Conservation (phyloP, 1,140 invertebrate species). For the Drosophila carrolli region DNA sequence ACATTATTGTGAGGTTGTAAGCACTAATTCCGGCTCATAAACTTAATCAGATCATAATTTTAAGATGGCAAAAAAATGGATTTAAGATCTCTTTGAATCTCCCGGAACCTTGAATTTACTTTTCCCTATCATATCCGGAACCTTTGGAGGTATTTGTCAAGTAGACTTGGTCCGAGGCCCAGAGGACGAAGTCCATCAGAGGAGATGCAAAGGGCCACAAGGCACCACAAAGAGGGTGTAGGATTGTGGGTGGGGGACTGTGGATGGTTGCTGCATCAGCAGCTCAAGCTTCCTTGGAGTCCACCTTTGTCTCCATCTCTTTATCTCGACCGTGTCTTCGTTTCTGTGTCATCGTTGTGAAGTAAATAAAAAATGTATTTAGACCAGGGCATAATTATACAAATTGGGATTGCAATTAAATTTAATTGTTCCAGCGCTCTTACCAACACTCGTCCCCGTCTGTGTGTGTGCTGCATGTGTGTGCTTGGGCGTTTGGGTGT, state of each 20-base stretch:
- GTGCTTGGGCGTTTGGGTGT: conserved; percentile 30
- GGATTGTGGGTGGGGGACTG: not conserved
- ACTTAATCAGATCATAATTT: too few species aligned
- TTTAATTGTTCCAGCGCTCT: conserved; percentile 77
- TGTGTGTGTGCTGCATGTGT: conserved; percentile 38
- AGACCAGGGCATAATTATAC: conserved; percentile 81
- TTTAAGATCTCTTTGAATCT: not conserved
- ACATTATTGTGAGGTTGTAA: too few species aligned
- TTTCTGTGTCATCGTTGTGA: conserved; percentile 59
- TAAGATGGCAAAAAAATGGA: not conserved
- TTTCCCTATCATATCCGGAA: not conserved
- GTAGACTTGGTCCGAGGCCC: not conserved
- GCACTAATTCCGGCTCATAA: too few species aligned
- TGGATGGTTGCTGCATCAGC: conserved; percentile 37
- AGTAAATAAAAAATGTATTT: conserved; percentile 80
- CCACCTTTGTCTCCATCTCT: conserved; percentile 6
- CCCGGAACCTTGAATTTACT: too few species aligned
- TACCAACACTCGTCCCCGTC: conserved; percentile 20
- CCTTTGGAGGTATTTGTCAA: conserved; percentile 7
- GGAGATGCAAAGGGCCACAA: not conserved
- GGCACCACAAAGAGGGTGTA: conserved; percentile 4
- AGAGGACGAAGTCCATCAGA: conserved; percentile 6
- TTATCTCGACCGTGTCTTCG: conserved; percentile 8
- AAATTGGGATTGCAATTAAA: conserved; percentile 83
- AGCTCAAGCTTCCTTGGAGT: not conserved